Base-by-base conservation (phyloP, 2,888 invertebrate species). In the Anarsia innoxiella region DNA sequence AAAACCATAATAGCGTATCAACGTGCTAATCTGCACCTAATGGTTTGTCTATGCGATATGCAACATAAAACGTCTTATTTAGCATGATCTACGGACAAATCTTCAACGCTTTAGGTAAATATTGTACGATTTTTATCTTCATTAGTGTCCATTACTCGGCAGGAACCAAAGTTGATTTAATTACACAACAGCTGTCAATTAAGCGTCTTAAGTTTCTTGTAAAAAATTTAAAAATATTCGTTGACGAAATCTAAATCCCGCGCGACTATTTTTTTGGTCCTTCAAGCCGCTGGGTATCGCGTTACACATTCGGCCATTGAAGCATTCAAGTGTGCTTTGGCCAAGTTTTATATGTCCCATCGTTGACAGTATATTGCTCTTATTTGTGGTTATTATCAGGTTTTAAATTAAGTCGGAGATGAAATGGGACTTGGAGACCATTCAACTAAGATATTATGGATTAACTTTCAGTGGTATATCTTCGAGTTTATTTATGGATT, bases 171-270 rank as follows among this genome's bases (percentile, higher is more conserved):
- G 49, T 51, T 54, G 47, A 55, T 52, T 55, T 57, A 54, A 49
- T 56, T 56, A 54, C 53, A 58, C 57, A 56, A 55, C 68, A 72
- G 63, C 65, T 70, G 68, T 68, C 61, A 56, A 64, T 66, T 56
- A 46, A 40, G 42, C 44, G 59, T 67, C 51, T 77, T 58, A 40
- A 49, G 59, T 77, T 75, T 58, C 76, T 60, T 40, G 40, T 53
- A 56, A 60, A 62, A 68, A 64, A 64, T 50, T 40, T 39, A 38
- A 48, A n/a, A 44, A 51, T 55, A 50, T 55, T 52, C 47, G 44
- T 55, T 54, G 53, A 51, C 56, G 56, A 54, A 59, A 64, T 51
- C 46, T 48, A 65, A 67, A 52, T 57, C 54, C 46, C 42, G 40
- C 41, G 39, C 40, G 46, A 44, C 51, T 53, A 47, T 53, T 49